These are phyloP conservation scores for Heliconius himera DNA, from an alignment of 1,140 invertebrate species.

Conservation along the genomic window DNA sequence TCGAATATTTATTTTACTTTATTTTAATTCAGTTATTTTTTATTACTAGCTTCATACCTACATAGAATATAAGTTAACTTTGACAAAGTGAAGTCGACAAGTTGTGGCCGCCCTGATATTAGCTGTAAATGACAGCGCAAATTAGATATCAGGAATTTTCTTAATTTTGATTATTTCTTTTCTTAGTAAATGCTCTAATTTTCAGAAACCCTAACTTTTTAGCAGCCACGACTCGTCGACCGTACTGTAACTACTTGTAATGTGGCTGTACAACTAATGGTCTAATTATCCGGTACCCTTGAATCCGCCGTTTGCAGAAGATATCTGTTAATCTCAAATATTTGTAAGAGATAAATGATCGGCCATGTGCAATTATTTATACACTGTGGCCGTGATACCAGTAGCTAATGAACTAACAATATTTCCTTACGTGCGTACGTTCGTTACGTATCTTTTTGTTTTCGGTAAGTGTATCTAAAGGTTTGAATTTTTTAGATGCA, in stretches of 20 bases:
- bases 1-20: no score
- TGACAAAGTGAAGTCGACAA: no score
- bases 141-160: no score
- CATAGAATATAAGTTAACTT: no score
- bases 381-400: constrained; percentile 3
- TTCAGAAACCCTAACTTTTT: no score
- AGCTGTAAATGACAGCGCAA: no score
- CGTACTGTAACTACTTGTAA: constrained; percentile 7
- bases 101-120: no score
- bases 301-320: constrained; percentile 50
- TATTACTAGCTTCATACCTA: no score
- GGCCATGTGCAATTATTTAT: constrained; percentile 43
- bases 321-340: constrained; percentile 51
- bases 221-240: no score
- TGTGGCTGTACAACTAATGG: constrained; percentile 24
- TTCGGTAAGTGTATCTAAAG: not conserved
- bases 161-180: no score
- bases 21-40: no score
- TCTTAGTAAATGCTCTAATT: no score
- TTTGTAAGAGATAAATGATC: constrained; percentile 59
- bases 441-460: not conserved
- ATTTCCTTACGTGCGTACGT: not conserved
- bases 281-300: constrained; percentile 45
- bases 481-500: not conserved
- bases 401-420: not conserved